Percentiles rank a stretch among this genome's conserved stretches.
These are phyloP conservation scores for Yponomeuta plumbellus DNA, from an alignment of 2,888 invertebrate genomes.

Conservation along the genomic window DNA sequence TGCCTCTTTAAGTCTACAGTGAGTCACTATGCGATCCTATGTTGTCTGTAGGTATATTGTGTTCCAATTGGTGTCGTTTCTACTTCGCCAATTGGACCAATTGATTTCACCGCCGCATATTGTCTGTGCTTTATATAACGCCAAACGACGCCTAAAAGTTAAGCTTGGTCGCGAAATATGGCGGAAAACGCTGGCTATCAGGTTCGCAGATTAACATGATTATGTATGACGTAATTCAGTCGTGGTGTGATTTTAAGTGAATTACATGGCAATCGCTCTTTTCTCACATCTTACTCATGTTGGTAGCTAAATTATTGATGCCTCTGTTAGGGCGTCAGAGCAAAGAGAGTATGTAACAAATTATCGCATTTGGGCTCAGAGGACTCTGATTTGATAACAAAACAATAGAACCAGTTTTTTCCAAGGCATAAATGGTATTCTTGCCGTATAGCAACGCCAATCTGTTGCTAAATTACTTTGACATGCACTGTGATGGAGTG, in stretches of 20 bases:
- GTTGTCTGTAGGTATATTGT: constrained; percentile 40
- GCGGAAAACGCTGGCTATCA: not conserved
- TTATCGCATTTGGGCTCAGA: no score
- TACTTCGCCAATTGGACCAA: constrained; percentile 53
- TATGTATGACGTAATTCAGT: not conserved
- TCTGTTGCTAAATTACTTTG: not conserved
- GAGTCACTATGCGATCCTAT: constrained; percentile 15
- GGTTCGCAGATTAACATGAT: not conserved
- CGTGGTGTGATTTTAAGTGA: no score
- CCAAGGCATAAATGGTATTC: not conserved
- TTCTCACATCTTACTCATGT: no score
- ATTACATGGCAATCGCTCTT: no score
- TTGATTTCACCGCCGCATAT: constrained; percentile 34
- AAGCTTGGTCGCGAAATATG: constrained; percentile 22
- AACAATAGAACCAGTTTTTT: not conserved
- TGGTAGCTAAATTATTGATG: no score
- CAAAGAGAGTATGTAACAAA: no score
- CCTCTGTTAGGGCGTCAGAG: no score
- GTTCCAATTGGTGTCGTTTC: constrained; percentile 28
- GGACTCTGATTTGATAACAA: not conserved
- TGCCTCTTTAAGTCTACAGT: no score
- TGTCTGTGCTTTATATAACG: constrained; percentile 23
- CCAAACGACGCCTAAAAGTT: constrained; percentile 33
- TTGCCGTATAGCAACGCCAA: not conserved
- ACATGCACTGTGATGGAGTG: not conserved